A percentile compares a stretch with the other conserved stretches of the same genome.
Conservation (phyloP, 1,140 invertebrate genomes). For the Aricia agestis region DNA sequence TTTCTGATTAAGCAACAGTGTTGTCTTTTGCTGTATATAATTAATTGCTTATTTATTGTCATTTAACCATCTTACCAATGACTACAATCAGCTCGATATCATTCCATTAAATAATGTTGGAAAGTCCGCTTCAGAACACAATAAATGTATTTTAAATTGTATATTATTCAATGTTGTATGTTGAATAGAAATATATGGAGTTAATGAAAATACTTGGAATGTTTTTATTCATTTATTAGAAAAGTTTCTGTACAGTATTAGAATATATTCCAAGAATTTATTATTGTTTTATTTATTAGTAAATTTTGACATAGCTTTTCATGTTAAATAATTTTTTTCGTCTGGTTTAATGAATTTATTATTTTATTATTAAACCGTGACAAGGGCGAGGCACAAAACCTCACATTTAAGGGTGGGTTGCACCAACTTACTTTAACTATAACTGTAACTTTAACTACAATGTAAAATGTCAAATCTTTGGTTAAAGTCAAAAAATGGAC, state of each 20-base stretch:
- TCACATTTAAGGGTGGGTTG: too few species aligned
- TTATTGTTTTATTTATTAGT: slow-evolving; percentile 51
- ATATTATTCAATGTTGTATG: slow-evolving; percentile 72
- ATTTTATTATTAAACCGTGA: too few species aligned
- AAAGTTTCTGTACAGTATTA: slow-evolving; percentile 61
- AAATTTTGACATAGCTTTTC: too few species aligned
- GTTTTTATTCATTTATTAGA: slow-evolving; percentile 51
- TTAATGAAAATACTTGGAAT: slow-evolving; percentile 51
- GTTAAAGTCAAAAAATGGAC: too few species aligned
- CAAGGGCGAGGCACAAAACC: too few species aligned
- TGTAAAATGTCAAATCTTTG: too few species aligned
- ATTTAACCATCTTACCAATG: slow-evolving; percentile 43
- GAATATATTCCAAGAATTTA: slow-evolving; percentile 63
- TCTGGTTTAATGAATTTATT: too few species aligned
- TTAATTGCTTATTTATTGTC: slow-evolving; percentile 50
- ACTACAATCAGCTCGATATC: slow-evolving; percentile 67
- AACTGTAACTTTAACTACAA: too few species aligned
- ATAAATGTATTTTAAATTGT: slow-evolving; percentile 56
- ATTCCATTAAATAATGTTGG: slow-evolving; percentile 57
- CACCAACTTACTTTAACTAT: too few species aligned
- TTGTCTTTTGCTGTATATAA: slow-evolving; percentile 58
- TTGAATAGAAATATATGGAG: slow-evolving; percentile 70
- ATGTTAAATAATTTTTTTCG: too few species aligned
- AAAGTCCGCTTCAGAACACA: slow-evolving; percentile 56
- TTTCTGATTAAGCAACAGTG: slow-evolving; percentile 12